Evolutionary conservation across 2,888 invertebrate genomes (phyloP).

Genomic region (Cloeon dipterum): DNA sequence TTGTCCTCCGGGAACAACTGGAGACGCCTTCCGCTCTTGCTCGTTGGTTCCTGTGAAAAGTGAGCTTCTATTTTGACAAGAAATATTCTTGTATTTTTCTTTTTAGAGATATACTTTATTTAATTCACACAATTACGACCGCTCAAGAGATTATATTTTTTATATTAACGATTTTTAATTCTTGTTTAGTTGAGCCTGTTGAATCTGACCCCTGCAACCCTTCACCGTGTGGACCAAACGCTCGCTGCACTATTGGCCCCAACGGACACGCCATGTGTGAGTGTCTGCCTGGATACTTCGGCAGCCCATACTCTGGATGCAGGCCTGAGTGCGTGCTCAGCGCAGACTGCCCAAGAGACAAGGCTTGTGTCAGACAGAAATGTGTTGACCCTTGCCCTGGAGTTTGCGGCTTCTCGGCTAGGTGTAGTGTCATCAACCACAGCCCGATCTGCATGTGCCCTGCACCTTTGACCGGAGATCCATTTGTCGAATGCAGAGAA

Average conservation of each 20-base stretch:
- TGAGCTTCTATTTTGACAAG: too few relatives aligned
- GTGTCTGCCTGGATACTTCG: slow-evolving; percentile 47
- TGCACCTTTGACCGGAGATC: slow-evolving; percentile 10
- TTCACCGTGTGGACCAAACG: slow-evolving; percentile 15
- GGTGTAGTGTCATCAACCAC: slow-evolving; percentile 61
- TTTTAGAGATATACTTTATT: too few relatives aligned
- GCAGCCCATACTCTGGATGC: slow-evolving; percentile 37
- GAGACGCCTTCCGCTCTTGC: slow-evolving; percentile 11
- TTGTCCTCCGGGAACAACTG: slow-evolving; percentile 15
- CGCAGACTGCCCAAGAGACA: slow-evolving; percentile 49
- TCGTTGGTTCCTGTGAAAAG: slow-evolving; percentile 4
- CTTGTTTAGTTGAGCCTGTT: slow-evolving; percentile 3
- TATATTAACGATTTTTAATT: background rate
- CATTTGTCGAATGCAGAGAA: slow-evolving; percentile 7
- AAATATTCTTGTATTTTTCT: too few relatives aligned
- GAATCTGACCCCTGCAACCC: slow-evolving; percentile 11
- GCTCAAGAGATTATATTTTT: background rate
- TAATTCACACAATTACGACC: too few relatives aligned
- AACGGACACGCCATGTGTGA: slow-evolving; percentile 55
- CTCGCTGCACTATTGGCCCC: slow-evolving; percentile 16
- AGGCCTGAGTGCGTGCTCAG: slow-evolving; percentile 22
- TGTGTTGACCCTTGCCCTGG: slow-evolving; percentile 63
- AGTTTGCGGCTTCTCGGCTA: slow-evolving; percentile 51
- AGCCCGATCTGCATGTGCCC: slow-evolving; percentile 68
- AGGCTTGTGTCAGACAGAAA: slow-evolving; percentile 54